Base-by-base conservation (phyloP, 2,888 invertebrate species). In the Trissoscelio sp. region DNA sequence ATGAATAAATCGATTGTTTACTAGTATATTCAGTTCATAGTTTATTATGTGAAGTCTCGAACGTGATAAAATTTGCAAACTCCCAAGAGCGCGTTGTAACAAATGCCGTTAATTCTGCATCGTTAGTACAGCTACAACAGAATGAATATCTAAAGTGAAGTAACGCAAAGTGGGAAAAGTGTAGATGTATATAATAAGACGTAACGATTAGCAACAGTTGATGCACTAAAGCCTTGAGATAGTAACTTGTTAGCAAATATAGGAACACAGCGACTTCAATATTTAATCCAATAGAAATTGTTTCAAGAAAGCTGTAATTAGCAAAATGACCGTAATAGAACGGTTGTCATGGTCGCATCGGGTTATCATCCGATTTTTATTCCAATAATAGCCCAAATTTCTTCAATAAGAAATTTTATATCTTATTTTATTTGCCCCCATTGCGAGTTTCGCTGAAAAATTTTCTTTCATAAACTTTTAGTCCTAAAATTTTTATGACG, bases 1-100 rank as follows among this genome's bases (percentile, higher is more conserved):
- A n/a, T n/a, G n/a, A n/a, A n/a, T n/a, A n/a, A n/a, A n/a, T n/a
- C n/a, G n/a, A n/a, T n/a, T n/a, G n/a, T n/a, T n/a, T n/a, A n/a
- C n/a, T n/a, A n/a, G n/a, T n/a, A n/a, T n/a, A n/a, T n/a, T n/a
- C n/a, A n/a, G n/a, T n/a, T n/a, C n/a, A n/a, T n/a, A n/a, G 55
- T 44, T 44, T 69, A 31, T 69, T 44, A 18, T 11, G 22, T n/a
- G 55, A 18, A 57, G 44, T 34, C 28, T 34, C 44, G 46, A 70
- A 48, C 70, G 70, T 48, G 70, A 70, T 58, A 48, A 70, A 70
- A 70, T 70, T 70, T 70, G 58, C 58, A 70, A 70, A 46, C 37
- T 48, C 70, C 48, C 58, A 37, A 58, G 57, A 58, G 58, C 18
- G 31, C 46, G 34, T 5, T 58, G 37, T 37, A 70, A 70, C 57